Base-by-base conservation (phyloP, 64 coral and sea anemone species). In the Stichodactyla helianthus region DNA sequence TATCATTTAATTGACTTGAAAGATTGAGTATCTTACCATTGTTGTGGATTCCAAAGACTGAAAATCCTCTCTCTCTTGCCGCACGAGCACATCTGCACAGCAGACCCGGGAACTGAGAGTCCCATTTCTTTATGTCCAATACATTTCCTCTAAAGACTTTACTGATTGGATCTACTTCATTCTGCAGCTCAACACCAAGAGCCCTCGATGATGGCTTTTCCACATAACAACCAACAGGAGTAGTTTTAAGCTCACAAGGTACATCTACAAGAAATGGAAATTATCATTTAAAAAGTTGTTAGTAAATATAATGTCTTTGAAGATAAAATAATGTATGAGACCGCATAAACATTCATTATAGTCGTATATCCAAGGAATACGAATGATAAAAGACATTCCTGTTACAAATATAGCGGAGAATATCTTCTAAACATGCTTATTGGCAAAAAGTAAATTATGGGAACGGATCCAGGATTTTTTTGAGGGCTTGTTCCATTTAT, bases 71-170 rank as follows among this genome's bases (percentile, higher is more conserved):
- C 5, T 82, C 86, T 22, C n/a, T 84, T 13, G 94, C 94, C 17
- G 63, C 77, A 18, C 94, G 54, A 50, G 94, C 94, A 88, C 94
- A 97, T 59, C 94, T 85, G 77, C 94, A 97, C 8, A 97, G 82
- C 5, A 97, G 44, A 77, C 80, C 90, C 22, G 85, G 86, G 84
- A 93, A 97, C 27, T 90, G 81, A 26, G 54, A 5, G 0, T 88
- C 31, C 94, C 94, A 97, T 55, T 84, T 59, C 4, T 76, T 12
- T 0, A 59, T 79, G 2, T 86, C 64, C 54, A 97, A 77, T 6
- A 83, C 71, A 13, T 83, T 23, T 26, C 94, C 94, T 22, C 90
- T 88, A 51, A 97, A 97, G 26, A 60, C 53, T 0, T 35, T 25
- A 17, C 61, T 91, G 0, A 35, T 4, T 3, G 94, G 94, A 16